Evolutionary conservation across 2,113 vertebrate genomes (phyloP).

Genomic region (Carollia perspicillata): DNA sequence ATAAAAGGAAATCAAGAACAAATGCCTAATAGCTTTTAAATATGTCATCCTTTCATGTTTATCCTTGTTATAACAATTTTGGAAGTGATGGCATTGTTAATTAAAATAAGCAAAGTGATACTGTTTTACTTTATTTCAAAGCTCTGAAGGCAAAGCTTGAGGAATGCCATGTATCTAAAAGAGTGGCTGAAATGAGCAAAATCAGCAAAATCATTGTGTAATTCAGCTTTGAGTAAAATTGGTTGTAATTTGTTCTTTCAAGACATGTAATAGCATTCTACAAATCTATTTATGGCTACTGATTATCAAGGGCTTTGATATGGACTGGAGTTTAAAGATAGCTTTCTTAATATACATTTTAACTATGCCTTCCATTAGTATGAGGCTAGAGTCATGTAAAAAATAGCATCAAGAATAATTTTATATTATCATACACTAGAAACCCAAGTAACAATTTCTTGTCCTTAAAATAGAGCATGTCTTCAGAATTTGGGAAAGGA

Average conservation of each 20-base stretch:
- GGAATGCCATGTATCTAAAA: background rate
- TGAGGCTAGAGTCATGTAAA: background rate
- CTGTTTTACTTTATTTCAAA: background rate
- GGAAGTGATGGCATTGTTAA: background rate
- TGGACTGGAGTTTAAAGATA: background rate
- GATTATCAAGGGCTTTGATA: background rate
- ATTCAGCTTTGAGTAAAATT: background rate
- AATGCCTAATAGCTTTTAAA: background rate
- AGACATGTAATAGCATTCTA: background rate
- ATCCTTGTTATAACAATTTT: background rate
- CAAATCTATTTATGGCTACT: background rate
- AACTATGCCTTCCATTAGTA: background rate
- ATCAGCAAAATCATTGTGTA: background rate
- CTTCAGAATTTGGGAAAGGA: background rate
- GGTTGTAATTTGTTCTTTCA: background rate
- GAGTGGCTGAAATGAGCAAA: background rate
- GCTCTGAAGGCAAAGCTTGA: background rate
- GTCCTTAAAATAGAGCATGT: background rate
- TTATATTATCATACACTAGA: background rate
- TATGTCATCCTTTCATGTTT: background rate
- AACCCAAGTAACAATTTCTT: background rate
- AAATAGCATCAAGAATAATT: background rate
- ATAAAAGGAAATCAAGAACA: background rate
- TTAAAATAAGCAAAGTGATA: background rate
- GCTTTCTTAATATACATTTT: background rate